Conservation (phyloP, 2,888 invertebrate species). For the Mesochorus sp. region DNA sequence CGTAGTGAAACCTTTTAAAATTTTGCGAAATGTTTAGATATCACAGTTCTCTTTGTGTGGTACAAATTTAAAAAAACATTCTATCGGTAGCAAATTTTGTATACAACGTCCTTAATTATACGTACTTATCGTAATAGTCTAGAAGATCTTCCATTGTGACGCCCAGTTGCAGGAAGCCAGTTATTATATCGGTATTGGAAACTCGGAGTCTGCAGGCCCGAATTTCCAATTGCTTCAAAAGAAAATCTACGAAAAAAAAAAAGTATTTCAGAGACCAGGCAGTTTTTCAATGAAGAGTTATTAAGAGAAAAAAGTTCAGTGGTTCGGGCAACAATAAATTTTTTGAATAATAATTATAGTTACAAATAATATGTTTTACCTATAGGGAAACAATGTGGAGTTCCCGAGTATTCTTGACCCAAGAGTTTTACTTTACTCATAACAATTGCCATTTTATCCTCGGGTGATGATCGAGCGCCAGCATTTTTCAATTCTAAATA, state of each 20-base stretch:
- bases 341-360: conserved; percentile 13
- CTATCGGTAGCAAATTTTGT: conserved; percentile 4
- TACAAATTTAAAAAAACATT: too few species aligned
- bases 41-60: too few species aligned
- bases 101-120: conserved; percentile 57
- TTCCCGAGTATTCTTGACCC: conserved; percentile 90
- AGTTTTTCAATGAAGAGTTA: too few species aligned
- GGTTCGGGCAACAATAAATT: not conserved
- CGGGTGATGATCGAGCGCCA: conserved; percentile 81
- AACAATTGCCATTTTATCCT: conserved; percentile 86
- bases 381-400: conserved; percentile 94
- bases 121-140: conserved; percentile 91
- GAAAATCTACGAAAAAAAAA: conserved; percentile 84
- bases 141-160: conserved; percentile 90
- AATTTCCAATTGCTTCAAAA: conserved; percentile 91
- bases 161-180: conserved; percentile 89
- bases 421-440: conserved; percentile 90
- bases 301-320: not conserved
- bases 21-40: too few species aligned
- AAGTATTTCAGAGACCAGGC: too few species aligned
- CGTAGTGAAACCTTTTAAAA: too few species aligned
- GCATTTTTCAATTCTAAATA: conserved; percentile 84
- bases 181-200: conserved; percentile 89
- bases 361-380: conserved; percentile 84
- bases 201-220: conserved; percentile 89